These are phyloP conservation scores for Diaprepes abbreviatus DNA, from an alignment of 2,888 invertebrate genomes.

Conservation along the genomic window DNA sequence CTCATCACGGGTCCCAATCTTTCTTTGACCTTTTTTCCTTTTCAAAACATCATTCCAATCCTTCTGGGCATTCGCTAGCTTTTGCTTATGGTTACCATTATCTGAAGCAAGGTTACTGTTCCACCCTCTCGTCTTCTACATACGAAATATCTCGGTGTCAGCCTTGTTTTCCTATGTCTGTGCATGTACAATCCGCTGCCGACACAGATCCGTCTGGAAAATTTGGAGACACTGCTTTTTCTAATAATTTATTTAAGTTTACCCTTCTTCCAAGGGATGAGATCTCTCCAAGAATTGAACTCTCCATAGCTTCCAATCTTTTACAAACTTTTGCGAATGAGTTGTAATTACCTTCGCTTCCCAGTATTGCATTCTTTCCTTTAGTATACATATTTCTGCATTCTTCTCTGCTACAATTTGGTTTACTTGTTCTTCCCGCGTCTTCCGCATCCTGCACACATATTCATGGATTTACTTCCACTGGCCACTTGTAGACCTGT, in stretches of 20 bases:
- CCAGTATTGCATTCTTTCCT: no score
- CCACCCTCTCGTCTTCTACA: neutral
- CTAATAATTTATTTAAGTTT: no score
- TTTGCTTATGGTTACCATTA: neutral
- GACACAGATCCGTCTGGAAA: no score
- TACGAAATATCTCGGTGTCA: neutral
- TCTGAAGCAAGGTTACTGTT: neutral
- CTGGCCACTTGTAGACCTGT: neutral
- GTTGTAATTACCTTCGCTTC: no score
- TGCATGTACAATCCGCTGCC: no score
- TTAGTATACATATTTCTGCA: no score
- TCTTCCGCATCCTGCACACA: neutral
- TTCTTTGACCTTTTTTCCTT: conserved; percentile 5
- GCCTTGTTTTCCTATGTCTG: no score
- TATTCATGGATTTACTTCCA: neutral
- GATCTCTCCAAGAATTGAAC: no score
- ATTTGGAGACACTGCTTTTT: no score
- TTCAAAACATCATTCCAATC: conserved; percentile 1
- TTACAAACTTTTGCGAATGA: no score
- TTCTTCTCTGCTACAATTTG: neutral
- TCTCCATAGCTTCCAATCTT: no score
- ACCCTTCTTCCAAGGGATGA: no score
- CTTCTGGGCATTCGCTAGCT: neutral
- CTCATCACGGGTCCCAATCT: neutral
- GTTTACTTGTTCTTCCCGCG: conserved; percentile 1